These are phyloP conservation scores for Acromyrmex echinatior DNA, from an alignment of 1,140 invertebrate genomes.

Conservation along the genomic window DNA sequence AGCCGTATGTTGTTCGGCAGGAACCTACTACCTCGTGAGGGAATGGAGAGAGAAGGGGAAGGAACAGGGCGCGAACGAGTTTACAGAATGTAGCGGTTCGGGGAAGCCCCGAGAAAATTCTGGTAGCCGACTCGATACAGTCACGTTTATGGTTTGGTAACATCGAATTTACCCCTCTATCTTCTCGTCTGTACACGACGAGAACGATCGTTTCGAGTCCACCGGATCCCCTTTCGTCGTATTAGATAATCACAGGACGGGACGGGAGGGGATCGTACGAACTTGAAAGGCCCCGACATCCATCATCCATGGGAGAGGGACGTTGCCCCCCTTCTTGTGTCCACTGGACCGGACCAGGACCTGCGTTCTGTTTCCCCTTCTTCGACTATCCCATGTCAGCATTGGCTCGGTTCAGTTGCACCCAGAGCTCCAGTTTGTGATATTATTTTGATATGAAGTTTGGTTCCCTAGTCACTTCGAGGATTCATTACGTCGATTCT, in stretches of 20 bases:
- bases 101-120: conserved; percentile 47
- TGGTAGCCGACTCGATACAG: conserved; percentile 46
- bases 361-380: conserved; percentile 59
- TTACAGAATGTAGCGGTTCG: conserved; percentile 53
- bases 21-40: background rate
- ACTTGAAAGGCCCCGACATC: conserved; percentile 76
- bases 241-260: conserved; percentile 75
- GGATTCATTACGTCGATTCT: background rate
- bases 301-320: conserved; percentile 71
- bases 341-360: conserved; percentile 57
- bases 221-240: conserved; percentile 46
- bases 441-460: background rate
- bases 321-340: conserved; percentile 26
- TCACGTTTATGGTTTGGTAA: conserved; percentile 69
- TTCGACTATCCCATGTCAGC: conserved; percentile 4
- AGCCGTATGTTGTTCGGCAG: conserved; percentile 75
- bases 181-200: background rate
- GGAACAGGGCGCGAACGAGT: conserved; percentile 28
- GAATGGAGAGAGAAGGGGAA: background rate
- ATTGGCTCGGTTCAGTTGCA: conserved; percentile 17
- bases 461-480: background rate
- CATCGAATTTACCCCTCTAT: conserved; percentile 27
- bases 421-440: background rate
- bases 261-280: conserved; percentile 42
- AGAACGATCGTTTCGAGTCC: conserved; percentile 33